Conservation (phyloP, 1,140 invertebrate species). For the Drosophila ananassae region DNA sequence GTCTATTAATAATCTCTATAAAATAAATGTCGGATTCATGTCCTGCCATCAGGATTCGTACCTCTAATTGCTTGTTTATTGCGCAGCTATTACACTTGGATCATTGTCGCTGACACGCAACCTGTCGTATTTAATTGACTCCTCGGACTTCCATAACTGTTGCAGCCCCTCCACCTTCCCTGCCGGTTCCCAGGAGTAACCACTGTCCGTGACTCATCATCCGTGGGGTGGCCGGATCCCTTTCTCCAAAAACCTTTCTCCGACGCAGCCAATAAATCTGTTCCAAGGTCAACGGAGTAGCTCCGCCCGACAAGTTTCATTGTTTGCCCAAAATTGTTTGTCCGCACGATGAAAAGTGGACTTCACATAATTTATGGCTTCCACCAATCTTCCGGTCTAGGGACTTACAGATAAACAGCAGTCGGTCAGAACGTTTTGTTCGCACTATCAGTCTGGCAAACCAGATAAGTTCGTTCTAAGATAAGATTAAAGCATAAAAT, state of each 20-base stretch:
- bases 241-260: constrained; percentile 2
- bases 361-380: constrained; percentile 27
- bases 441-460: constrained; percentile 10
- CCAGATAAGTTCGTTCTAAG: constrained; percentile 32
- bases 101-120: constrained; percentile 51
- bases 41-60: constrained; percentile 13
- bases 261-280: constrained; percentile 32
- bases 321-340: constrained; percentile 13
- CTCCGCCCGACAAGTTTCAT: constrained; percentile 15
- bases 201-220: constrained; percentile 30
- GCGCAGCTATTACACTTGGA: constrained; percentile 37
- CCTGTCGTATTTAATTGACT: constrained; percentile 24
- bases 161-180: not conserved
- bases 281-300: constrained; percentile 39
- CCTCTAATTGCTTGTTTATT: constrained; percentile 62
- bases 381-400: constrained; percentile 9
- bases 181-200: not conserved
- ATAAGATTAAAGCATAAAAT: constrained; percentile 38
- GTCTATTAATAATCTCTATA: constrained; percentile 23
- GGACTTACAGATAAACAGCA: constrained; percentile 20
- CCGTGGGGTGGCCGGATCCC: constrained; percentile 16
- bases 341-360: constrained; percentile 19
- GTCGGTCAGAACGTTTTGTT: not conserved
- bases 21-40: constrained; percentile 13
- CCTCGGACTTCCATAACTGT: not conserved